Percentiles rank a stretch among this genome's conserved stretches.
These are phyloP conservation scores for Phalacrocorax brasilianus DNA, from an alignment of 2,113 vertebrate species.

Conservation along the genomic window DNA sequence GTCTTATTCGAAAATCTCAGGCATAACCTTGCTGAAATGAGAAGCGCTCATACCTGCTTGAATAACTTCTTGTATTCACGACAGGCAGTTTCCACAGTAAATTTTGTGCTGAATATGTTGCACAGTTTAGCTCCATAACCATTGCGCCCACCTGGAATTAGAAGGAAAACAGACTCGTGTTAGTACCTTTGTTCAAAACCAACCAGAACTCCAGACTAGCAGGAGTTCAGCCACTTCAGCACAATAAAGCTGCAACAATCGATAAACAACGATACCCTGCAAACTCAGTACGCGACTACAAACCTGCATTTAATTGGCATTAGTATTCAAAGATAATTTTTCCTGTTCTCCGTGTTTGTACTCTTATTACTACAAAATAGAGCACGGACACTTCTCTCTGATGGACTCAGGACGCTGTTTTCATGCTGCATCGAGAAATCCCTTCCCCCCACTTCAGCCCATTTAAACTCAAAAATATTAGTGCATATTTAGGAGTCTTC, in stretches of 20 bases:
- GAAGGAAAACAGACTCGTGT: not conserved
- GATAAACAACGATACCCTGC: not conserved
- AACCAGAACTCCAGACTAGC: not conserved
- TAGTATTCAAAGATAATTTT: not conserved
- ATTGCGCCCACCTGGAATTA: conserved; percentile 89
- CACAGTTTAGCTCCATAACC: conserved; percentile 98
- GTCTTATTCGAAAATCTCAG: not conserved
- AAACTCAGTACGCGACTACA: not conserved
- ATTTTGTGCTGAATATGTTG: conserved; percentile 97
- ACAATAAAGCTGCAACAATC: not conserved
- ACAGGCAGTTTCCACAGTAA: conserved; percentile 96
- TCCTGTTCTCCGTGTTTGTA: not conserved
- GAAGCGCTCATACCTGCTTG: conserved; percentile 83
- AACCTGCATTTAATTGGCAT: not conserved
- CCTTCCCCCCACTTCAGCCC: accelerated
- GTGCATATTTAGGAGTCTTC: not conserved
- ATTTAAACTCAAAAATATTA: not conserved
- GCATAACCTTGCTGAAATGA: not conserved
- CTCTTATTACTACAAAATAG: not conserved
- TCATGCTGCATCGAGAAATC: accelerated
- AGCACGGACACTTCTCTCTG: not conserved
- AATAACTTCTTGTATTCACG: conserved; percentile 87
- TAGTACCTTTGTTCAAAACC: not conserved
- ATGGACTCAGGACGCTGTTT: accelerated
- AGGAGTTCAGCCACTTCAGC: not conserved